Conservation (phyloP, 1,140 invertebrate species). For the Anthonomus grandis region DNA sequence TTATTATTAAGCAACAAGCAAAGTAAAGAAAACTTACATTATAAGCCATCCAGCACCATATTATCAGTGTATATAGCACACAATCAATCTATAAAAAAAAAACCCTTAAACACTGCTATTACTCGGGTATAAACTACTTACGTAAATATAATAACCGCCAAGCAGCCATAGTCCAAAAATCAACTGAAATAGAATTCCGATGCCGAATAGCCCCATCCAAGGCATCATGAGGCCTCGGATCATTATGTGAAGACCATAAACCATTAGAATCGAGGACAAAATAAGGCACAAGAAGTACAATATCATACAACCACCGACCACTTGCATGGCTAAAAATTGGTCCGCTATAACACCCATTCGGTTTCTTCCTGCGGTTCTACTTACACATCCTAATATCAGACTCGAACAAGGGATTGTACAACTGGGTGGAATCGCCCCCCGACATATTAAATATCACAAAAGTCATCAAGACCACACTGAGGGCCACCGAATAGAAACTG, state of each 20-base stretch:
- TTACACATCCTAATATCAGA: slow-evolving; percentile 75
- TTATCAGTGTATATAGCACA: slow-evolving; percentile 68
- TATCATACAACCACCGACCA: slow-evolving; percentile 69
- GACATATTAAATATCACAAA: slow-evolving; percentile 70
- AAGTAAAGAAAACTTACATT: slow-evolving; percentile 64
- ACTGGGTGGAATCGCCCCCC: slow-evolving; percentile 81
- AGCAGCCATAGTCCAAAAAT: slow-evolving; percentile 79
- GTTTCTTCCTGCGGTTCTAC: slow-evolving; percentile 43
- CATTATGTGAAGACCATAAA: slow-evolving; percentile 60
- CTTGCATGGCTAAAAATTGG: slow-evolving; percentile 65
- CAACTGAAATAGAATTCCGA: slow-evolving; percentile 72
- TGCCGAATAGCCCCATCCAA: slow-evolving; percentile 69
- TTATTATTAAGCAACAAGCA: slow-evolving; percentile 16
- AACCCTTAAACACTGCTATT: slow-evolving; percentile 10
- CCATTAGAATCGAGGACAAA: slow-evolving; percentile 60
- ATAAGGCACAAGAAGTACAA: slow-evolving; percentile 70
- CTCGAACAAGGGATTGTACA: slow-evolving; percentile 85
- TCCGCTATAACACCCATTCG: slow-evolving; percentile 23
- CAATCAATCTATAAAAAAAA: slow-evolving; percentile 65
- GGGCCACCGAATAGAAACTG: slow-evolving; percentile 71
- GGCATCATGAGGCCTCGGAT: slow-evolving; percentile 76
- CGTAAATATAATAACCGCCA: slow-evolving; percentile 86
- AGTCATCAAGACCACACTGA: slow-evolving; percentile 71
- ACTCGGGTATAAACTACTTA: slow-evolving; percentile 58
- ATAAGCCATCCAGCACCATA: slow-evolving; percentile 78